Conservation (phyloP, 2,888 invertebrate species). For the Pachymerium ferrugineum region DNA sequence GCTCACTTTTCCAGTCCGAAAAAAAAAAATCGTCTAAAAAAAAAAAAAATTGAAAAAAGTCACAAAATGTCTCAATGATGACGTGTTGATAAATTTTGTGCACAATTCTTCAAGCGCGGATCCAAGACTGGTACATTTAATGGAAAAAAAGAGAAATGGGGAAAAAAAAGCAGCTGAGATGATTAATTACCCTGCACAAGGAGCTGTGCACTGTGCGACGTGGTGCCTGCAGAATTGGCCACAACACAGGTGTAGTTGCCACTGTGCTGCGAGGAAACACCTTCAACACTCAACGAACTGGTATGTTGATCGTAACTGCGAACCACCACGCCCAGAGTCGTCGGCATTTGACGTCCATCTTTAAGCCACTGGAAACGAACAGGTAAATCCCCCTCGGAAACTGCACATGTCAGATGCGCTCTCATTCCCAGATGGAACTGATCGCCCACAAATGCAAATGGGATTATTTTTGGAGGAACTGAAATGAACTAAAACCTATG, state of each 20-base stretch:
- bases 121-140: background rate
- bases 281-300: conserved; percentile 41
- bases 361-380: conserved; percentile 56
- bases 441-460: conserved; percentile 35
- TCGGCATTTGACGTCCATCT: conserved; percentile 30
- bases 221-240: conserved; percentile 40
- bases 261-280: conserved; percentile 39
- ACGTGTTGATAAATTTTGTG: background rate
- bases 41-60: background rate
- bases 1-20: conserved; percentile 18
- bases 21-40: background rate
- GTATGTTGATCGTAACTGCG: conserved; percentile 39
- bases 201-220: conserved; percentile 39
- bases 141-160: background rate
- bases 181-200: conserved; percentile 40
- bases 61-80: background rate
- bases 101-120: conserved; percentile 9
- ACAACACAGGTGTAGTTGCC: conserved; percentile 43
- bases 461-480: conserved; percentile 37
- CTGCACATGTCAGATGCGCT: conserved; percentile 38
- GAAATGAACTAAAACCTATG: conserved; percentile 31
- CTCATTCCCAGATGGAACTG: conserved; percentile 37
- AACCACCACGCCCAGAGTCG: conserved; percentile 38
- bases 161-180: background rate
- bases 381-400: conserved; percentile 37